Evolutionary conservation across 2,888 invertebrate genomes (phyloP).

Genomic region (Shargacucullia verbasci): DNA sequence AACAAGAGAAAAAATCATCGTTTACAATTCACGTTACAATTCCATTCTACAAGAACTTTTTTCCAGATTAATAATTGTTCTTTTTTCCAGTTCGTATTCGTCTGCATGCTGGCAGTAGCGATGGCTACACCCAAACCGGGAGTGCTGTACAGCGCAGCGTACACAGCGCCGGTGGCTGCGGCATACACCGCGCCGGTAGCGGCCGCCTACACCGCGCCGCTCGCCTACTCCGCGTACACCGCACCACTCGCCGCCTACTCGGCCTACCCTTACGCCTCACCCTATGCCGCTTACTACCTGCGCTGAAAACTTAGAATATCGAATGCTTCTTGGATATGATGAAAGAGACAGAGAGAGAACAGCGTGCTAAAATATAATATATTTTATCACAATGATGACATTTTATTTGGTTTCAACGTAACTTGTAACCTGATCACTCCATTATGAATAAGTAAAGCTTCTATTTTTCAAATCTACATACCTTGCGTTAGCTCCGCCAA

Average conservation of each 20-base stretch:
- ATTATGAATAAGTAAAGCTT: too few relatives aligned
- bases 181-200: constrained; percentile 67
- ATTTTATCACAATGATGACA: constrained; percentile 18
- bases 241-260: constrained; percentile 72
- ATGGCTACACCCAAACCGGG: constrained; percentile 72
- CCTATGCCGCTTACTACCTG: constrained; percentile 65
- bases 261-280: constrained; percentile 72
- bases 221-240: constrained; percentile 65
- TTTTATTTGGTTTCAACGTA: too few relatives aligned
- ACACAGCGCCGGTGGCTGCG: constrained; percentile 66
- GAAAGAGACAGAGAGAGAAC: constrained; percentile 3
- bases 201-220: constrained; percentile 67
- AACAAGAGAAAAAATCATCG: too few relatives aligned
- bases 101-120: constrained; percentile 84
- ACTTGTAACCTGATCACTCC: too few relatives aligned
- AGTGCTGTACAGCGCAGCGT: constrained; percentile 68
- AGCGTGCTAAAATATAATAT: constrained; percentile 30
- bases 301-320: constrained; percentile 28
- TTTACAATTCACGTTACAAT: too few relatives aligned
- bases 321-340: background rate
- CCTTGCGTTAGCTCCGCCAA: too few relatives aligned
- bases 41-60: too few relatives aligned
- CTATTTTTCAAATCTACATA: too few relatives aligned
- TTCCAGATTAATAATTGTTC: too few relatives aligned
- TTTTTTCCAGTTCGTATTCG: constrained; percentile 78